phyloP scores from a whole-genome alignment of 2,888 invertebrate genomes.

The Phanerotoma sp. region DNA sequence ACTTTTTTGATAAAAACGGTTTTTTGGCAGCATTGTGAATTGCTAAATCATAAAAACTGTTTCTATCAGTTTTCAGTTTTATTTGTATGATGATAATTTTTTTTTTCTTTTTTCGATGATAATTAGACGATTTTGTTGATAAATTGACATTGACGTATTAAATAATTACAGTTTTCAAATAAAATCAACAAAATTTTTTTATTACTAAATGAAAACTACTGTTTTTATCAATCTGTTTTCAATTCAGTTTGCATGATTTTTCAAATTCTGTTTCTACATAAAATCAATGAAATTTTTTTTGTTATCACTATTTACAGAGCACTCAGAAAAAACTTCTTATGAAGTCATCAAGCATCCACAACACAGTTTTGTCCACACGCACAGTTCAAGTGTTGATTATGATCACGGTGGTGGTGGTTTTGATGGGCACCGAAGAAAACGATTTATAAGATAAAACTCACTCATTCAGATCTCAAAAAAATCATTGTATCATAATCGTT shows the following conservation, averaged over 20 bases:
- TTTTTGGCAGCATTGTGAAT: no score
- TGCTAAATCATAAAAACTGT: no score
- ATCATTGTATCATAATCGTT: not conserved
- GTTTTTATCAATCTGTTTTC: no score
- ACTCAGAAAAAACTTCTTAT: conserved; percentile 77
- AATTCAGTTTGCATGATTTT: not conserved
- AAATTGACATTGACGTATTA: no score
- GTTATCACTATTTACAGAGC: conserved; percentile 56
- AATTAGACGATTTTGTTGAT: no score
- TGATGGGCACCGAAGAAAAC: conserved; percentile 57
- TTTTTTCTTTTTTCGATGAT: no score
- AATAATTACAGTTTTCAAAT: no score
- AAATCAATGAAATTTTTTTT: conserved; percentile 18
- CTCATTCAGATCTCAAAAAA: not conserved
- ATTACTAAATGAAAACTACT: no score
- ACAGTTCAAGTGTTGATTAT: conserved; percentile 68
- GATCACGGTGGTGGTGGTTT: conserved; percentile 66
- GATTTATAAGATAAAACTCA: conserved; percentile 47
- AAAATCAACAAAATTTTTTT: no score
- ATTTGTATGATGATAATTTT: no score
- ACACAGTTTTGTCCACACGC: conserved; percentile 74
- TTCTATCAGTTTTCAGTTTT: no score
- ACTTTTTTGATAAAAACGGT: no score
- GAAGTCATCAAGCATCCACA: conserved; percentile 87
- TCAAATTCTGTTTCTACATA: not conserved